Base-by-base conservation (phyloP, 2,888 invertebrate species). In the Dryococelus australis region DNA sequence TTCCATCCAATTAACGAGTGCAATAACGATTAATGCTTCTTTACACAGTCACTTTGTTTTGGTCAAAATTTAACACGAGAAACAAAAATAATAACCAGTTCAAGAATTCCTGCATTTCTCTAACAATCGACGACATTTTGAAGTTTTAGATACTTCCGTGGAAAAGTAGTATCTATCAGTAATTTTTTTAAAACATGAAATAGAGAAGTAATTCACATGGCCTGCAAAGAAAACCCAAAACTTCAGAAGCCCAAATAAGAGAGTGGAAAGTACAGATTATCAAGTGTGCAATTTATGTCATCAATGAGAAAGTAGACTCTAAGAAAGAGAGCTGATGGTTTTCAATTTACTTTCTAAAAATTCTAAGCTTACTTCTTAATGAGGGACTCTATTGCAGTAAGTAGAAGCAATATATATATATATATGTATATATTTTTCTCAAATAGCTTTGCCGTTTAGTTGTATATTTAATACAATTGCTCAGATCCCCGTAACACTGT, bases 1-100 rank as follows among this genome's bases (percentile, higher is more conserved):
- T 65, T 65, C 65, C 65, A 65, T 65, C 65, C 65, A 65, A 65
- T 65, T 65, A 65, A 65, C 65, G 16, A 65, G 65, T 65, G 65
- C 65, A 65, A 65, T 65, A 65, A 24, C 10, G 16, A 65, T 65
- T 65, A 65, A 65, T 65, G 65, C 16, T 16, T 51, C 51, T 10
- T 65, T 65, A 65, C 16, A 65, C 65, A 65, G 65, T 65, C 65
- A 65, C 65, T 24, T 65, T 9, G 65, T 65, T 65, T 65, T 65
- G 65, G 65, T 65, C 65, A 24, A 65, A 65, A 65, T 65, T 65
- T 65, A 9, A 65, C 65, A 65, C 65, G 65, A 9, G 65, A 65
- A 51, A 65, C 65, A 65, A 65, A 65, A 20, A 65, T n/a, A n/a
- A 65, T 16, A 65, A 65, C 65, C 65, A 65, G 10, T 9, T 65